These are phyloP conservation scores for Lasiurus cinereus DNA, from an alignment of 2,113 vertebrate genomes.

Conservation along the genomic window DNA sequence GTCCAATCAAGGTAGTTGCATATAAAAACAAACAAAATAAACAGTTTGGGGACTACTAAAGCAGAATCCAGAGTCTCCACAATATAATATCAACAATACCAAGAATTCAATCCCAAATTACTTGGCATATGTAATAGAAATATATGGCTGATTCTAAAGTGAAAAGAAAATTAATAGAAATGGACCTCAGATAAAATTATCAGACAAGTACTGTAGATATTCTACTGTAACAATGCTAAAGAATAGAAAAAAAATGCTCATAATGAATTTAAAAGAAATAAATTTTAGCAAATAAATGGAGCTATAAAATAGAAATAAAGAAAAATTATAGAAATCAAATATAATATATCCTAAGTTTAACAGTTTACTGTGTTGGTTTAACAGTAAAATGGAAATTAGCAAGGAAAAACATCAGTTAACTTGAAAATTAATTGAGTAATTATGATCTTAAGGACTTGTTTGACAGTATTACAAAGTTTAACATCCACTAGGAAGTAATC, in stretches of 20 bases:
- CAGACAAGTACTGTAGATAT: background rate
- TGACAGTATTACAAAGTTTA: background rate
- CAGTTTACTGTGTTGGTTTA: background rate
- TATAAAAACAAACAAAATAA: constrained; percentile 4
- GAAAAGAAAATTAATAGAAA: background rate
- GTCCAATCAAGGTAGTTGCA: background rate
- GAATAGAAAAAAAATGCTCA: background rate
- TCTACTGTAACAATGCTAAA: background rate
- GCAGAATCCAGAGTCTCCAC: background rate
- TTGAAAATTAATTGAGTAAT: background rate
- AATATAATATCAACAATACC: background rate
- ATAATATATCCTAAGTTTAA: background rate
- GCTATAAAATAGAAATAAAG: background rate
- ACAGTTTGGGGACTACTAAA: background rate
- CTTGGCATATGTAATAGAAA: background rate
- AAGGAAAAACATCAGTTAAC: background rate
- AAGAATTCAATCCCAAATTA: background rate
- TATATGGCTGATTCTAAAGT: background rate
- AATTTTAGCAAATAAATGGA: background rate
- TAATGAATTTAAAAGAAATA: background rate
- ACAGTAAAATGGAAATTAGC: background rate
- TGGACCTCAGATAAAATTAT: background rate
- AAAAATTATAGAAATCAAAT: constrained; percentile 15
- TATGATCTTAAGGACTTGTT: background rate
- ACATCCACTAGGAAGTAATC: background rate